Percentiles rank a stretch among this genome's conserved stretches.
Evolutionary conservation across 2,797 vertebrate species (phyloP).

Genomic region (Bradypodion pumilum): DNA sequence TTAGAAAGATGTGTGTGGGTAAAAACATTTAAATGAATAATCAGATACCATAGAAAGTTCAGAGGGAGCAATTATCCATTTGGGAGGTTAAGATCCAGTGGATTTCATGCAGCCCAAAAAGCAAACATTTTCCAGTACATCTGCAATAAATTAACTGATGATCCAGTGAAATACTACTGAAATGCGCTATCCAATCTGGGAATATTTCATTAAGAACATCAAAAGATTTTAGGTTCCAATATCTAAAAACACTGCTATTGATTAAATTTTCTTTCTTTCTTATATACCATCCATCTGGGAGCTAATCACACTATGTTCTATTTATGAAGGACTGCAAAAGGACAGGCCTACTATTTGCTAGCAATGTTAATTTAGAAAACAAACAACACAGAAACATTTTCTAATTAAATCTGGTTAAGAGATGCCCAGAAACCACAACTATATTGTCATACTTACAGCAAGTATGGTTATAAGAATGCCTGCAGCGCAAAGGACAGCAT

Average conservation of each 20-base stretch:
- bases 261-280: too few species aligned
- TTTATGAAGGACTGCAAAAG: background rate
- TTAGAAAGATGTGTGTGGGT: too few species aligned
- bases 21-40: too few species aligned
- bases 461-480: slow-evolving; percentile 96
- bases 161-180: background rate
- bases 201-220: background rate
- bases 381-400: background rate
- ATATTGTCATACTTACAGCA: slow-evolving; percentile 82
- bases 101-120: too few species aligned
- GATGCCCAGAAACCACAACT: background rate
- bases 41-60: too few species aligned
- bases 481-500: slow-evolving; percentile 91
- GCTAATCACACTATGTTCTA: background rate
- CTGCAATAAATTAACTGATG: background rate
- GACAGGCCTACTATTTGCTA: background rate
- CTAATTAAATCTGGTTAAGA: background rate
- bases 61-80: too few species aligned
- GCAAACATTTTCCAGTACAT: too few species aligned
- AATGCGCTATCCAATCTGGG: background rate
- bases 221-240: background rate
- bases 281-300: too few species aligned
- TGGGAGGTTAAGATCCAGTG: too few species aligned
- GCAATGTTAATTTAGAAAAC: background rate
- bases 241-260: background rate